These are phyloP conservation scores for Leucophora obtusa DNA, from an alignment of 2,888 invertebrate species.

Conservation along the genomic window DNA sequence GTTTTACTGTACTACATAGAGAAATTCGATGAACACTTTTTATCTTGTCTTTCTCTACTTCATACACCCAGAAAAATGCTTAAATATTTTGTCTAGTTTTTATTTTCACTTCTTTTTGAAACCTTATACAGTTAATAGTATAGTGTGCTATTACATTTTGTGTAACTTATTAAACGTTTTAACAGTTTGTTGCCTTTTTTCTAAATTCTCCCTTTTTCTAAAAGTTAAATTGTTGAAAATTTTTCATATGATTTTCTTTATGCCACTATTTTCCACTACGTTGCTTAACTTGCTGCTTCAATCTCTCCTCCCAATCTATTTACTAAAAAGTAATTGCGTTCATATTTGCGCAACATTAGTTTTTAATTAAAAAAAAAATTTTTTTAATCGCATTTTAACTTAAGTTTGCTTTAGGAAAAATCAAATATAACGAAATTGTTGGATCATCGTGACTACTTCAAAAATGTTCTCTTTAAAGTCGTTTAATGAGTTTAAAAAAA, in stretches of 20 bases:
- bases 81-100: conserved; percentile 4
- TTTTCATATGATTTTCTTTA: not conserved
- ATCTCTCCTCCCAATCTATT: not conserved
- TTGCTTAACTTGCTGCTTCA: not conserved
- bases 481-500: not conserved
- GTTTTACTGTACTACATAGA: no score
- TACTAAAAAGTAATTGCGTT: conserved; percentile 62
- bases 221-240: not conserved
- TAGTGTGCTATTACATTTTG: not conserved
- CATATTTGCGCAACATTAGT: conserved; percentile 75
- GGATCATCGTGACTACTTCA: conserved; percentile 41
- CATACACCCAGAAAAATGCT: not conserved
- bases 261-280: not conserved
- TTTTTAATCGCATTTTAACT: conserved; percentile 65
- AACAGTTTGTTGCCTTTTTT: not conserved
- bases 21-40: not conserved
- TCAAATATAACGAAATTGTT: conserved; percentile 9
- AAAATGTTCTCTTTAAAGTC: conserved; percentile 1
- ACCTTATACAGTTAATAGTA: not conserved
- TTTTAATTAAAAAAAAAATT: conserved; percentile 74
- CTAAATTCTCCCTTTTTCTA: not conserved
- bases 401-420: conserved; percentile 21
- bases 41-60: not conserved
- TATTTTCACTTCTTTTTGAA: not conserved
- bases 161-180: conserved; percentile 1